Percentiles rank a stretch among this genome's conserved stretches.
Conservation (phyloP, 2,888 invertebrate species). For the Pristionchus arcanus region DNA sequence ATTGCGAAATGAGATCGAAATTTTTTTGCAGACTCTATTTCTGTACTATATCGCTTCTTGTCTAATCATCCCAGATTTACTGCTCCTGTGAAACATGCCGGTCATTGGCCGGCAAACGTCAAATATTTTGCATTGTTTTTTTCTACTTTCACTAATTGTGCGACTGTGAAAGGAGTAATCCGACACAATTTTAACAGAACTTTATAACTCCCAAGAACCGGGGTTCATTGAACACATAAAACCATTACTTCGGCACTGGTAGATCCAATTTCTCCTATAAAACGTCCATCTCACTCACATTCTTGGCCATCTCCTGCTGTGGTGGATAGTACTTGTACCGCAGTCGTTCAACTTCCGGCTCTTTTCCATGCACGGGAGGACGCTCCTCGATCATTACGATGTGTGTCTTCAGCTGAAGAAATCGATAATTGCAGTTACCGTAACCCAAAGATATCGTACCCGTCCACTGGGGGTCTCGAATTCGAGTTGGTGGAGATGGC, state of each 20-base stretch:
- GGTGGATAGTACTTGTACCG: constrained; percentile 26
- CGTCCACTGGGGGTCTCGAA: not conserved
- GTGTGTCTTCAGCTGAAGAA: not conserved
- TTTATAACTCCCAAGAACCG: not conserved
- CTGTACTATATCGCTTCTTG: too few species aligned
- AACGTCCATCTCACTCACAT: not conserved
- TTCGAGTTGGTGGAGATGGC: not conserved
- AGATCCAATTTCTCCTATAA: not conserved
- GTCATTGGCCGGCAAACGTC: too few species aligned
- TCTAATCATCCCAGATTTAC: too few species aligned
- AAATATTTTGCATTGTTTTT: too few species aligned
- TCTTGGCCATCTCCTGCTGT: not conserved
- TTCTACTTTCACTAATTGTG: too few species aligned
- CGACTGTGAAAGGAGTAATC: too few species aligned
- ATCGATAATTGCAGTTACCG: not conserved
- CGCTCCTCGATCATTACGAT: not conserved
- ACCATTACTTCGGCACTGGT: not conserved
- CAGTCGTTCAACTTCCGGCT: constrained; percentile 19
- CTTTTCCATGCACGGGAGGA: not conserved
- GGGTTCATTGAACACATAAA: not conserved
- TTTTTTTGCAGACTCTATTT: too few species aligned
- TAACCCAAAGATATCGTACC: not conserved
- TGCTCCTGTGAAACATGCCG: too few species aligned
- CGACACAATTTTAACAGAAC: too few species aligned
- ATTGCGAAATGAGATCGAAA: too few species aligned